These are phyloP conservation scores for Acanthoscelides obtectus DNA, from an alignment of 2,888 invertebrate genomes.

Conservation along the genomic window DNA sequence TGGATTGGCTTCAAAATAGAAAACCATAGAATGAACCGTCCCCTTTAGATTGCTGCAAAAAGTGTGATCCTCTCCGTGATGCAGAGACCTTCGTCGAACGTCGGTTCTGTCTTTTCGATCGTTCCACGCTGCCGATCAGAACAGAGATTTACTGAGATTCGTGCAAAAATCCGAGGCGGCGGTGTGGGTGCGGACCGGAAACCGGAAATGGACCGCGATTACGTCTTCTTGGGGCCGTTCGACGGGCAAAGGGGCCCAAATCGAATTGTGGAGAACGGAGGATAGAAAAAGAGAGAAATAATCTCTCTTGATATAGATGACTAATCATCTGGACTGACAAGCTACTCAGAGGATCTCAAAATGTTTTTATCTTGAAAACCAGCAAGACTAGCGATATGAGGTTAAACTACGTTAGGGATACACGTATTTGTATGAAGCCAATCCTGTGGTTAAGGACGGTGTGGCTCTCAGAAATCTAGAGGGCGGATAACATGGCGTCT, in stretches of 20 bases:
- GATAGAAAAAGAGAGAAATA: too few species aligned
- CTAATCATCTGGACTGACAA: too few species aligned
- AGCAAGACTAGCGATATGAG: too few species aligned
- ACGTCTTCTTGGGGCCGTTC: neutral
- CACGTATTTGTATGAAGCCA: too few species aligned
- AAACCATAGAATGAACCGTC: neutral
- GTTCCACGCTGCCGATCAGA: neutral
- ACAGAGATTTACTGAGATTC: neutral
- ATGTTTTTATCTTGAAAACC: too few species aligned
- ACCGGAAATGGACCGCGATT: neutral
- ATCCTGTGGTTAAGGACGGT: too few species aligned
- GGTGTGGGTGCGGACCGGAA: neutral
- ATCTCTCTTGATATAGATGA: too few species aligned
- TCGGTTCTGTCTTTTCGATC: neutral
- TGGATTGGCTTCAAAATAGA: too few species aligned
- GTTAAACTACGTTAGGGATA: too few species aligned
- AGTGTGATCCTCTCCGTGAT: neutral
- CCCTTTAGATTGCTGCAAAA: neutral
- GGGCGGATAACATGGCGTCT: too few species aligned
- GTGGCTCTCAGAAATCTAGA: too few species aligned
- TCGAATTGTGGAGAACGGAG: neutral
- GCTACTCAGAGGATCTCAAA: too few species aligned
- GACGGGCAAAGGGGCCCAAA: neutral
- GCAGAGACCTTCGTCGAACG: neutral
- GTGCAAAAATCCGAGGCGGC: neutral